Conservation (phyloP, 2,113 vertebrate genomes). For the Tetrax tetrax region DNA sequence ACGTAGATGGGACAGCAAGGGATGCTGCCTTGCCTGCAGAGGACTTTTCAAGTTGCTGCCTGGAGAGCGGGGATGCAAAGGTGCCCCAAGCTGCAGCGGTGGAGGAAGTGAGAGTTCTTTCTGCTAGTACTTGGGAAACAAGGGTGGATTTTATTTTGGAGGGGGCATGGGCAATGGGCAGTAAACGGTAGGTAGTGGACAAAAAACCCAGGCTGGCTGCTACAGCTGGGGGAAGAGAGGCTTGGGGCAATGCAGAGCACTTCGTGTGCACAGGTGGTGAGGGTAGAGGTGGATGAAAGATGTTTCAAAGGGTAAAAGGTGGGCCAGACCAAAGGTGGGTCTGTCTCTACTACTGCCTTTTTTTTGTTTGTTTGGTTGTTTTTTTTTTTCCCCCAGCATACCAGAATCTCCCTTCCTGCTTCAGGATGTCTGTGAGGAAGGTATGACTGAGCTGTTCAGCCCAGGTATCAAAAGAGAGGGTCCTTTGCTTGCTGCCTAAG, state of each 20-base stretch:
- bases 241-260: rapidly evolving
- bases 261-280: too few relatives aligned
- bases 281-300: background rate
- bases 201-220: background rate
- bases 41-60: background rate
- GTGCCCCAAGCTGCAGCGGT: background rate
- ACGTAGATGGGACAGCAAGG: rapidly evolving
- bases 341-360: background rate
- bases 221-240: background rate
- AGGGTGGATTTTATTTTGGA: background rate
- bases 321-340: background rate
- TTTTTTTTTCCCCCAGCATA: too few relatives aligned
- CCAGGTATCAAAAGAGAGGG: background rate
- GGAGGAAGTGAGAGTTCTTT: background rate
- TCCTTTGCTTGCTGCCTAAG: background rate
- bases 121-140: background rate
- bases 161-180: too few relatives aligned
- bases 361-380: too few relatives aligned
- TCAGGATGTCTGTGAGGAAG: background rate
- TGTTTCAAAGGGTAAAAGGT: rapidly evolving
- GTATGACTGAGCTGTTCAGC: background rate
- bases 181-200: background rate
- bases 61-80: background rate
- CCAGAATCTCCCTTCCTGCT: background rate
- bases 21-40: background rate